Evolutionary conservation across 2,888 invertebrate species (phyloP), one percentile per base, ranked within the genome.

Genomic region (Dynastes tityus): DNA sequence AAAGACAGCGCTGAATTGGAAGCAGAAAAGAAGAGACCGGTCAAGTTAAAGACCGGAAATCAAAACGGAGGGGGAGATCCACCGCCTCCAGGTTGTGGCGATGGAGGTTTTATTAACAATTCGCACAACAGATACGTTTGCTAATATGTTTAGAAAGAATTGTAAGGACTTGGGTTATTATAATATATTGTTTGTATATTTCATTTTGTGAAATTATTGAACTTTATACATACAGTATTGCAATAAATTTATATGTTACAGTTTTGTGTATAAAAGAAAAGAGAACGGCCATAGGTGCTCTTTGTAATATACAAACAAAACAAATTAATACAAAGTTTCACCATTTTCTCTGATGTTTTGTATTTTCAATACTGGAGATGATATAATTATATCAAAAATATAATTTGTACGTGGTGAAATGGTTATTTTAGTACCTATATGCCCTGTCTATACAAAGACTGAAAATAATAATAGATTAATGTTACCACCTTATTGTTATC

Each of bases 1-100:
- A 86, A 86, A 78, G 89, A 89, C 78, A 83, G 83, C 65, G 82
- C 85, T 1, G 88, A 87, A 78, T 84, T 82, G 49, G 87, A 88
- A 71, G 80, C 80, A 2, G 87, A 87, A 70, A 84, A 84, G 83
- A 37, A 84, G 80, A 37, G 82, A 80, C 79, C 83, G 58, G 82
- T 81, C 45, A 83, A 83, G 63, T 75, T 68, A 40, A 70, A 67
- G 29, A 58, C 64, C 40, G 51, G 51, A 13, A 74, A 61, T 74
- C 84, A 89, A 80, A 88, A 88, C 79, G 87, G 88, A 5, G 89
- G 90, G 77, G 91, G 91, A 78, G 90, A 91, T 83, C 90, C 90
- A 27, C 91, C 91, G 1, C 90, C 91, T 8, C 90, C 90, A 51
- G 90, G 89, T 45, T 91, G 91, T 82, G 90, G 91, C 2, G 90